Conservation (phyloP, 2,888 invertebrate genomes). For the Luperina testacea region DNA sequence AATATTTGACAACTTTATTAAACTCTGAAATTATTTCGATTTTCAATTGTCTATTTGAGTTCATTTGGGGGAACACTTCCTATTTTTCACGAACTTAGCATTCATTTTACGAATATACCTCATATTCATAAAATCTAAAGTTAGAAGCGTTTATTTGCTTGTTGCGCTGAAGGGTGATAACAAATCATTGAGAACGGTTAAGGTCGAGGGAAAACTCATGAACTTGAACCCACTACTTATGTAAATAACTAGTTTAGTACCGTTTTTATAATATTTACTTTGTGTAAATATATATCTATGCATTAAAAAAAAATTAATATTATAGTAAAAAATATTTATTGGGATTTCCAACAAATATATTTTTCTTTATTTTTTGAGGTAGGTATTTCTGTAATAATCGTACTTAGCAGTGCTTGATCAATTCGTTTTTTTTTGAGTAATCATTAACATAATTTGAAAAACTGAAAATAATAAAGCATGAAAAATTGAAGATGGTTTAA, state of each 20-base stretch:
- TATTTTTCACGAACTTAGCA: not conserved
- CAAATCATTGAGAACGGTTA: not conserved
- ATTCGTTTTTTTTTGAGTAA: not conserved
- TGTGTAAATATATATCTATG: not conserved
- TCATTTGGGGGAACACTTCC: not conserved
- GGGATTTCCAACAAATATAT: not conserved
- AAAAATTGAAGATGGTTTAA: not conserved
- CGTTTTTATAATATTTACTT: not conserved
- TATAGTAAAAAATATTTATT: too few species aligned
- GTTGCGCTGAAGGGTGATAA: not conserved
- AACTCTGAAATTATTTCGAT: not conserved
- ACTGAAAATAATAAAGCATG: not conserved
- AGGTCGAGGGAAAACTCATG: not conserved
- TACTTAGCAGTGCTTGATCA: not conserved
- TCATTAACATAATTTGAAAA: not conserved
- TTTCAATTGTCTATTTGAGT: not conserved
- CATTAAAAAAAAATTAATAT: too few species aligned
- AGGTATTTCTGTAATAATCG: not conserved
- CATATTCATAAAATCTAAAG: not conserved
- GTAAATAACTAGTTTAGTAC: not conserved
- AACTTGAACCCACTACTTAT: not conserved
- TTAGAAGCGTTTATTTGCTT: not conserved
- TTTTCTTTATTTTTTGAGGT: not conserved
- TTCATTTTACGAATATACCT: not conserved
- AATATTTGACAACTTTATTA: too few species aligned